Evolutionary conservation across 2,113 vertebrate genomes (phyloP).

Genomic region (Oenanthe melanoleuca): DNA sequence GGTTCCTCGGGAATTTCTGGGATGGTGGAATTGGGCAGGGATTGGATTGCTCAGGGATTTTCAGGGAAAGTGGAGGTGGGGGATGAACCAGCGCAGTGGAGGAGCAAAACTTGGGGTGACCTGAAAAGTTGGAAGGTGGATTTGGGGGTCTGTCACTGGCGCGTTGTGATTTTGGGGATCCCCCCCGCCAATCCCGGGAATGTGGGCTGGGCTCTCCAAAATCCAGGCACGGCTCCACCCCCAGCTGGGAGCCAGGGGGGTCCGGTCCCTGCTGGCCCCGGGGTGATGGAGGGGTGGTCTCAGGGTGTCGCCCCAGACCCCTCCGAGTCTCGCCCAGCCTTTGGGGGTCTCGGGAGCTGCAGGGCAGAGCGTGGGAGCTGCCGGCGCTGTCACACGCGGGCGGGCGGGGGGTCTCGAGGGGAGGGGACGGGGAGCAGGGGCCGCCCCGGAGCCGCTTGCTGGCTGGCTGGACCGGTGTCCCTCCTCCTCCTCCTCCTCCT

Average conservation of each 20-base stretch:
- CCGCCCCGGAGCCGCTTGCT: too few species aligned
- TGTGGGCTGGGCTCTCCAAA: neutral
- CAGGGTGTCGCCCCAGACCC: too few species aligned
- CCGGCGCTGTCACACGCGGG: too few species aligned
- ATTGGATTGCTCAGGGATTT: neutral
- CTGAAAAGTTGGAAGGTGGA: accelerated
- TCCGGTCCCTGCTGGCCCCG: accelerated
- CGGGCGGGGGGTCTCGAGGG: too few species aligned
- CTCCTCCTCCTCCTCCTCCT: too few species aligned
- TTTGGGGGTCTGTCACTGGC: neutral
- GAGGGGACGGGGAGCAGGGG: too few species aligned
- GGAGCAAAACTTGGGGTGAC: neutral
- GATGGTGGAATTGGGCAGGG: neutral
- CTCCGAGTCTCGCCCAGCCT: too few species aligned
- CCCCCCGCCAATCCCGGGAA: accelerated
- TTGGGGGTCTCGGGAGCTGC: too few species aligned
- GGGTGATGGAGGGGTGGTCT: too few species aligned
- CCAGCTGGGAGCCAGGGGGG: neutral
- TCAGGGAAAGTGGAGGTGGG: accelerated
- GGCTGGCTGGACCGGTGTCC: too few species aligned
- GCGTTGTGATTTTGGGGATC: neutral
- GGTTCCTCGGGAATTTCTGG: neutral
- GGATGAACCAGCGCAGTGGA: accelerated
- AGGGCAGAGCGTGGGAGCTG: too few species aligned
- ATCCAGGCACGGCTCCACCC: neutral